Percentiles rank a stretch among this genome's conserved stretches.
phyloP scores from a whole-genome alignment of 2,113 vertebrate genomes.

The Fregetta grallaria region DNA sequence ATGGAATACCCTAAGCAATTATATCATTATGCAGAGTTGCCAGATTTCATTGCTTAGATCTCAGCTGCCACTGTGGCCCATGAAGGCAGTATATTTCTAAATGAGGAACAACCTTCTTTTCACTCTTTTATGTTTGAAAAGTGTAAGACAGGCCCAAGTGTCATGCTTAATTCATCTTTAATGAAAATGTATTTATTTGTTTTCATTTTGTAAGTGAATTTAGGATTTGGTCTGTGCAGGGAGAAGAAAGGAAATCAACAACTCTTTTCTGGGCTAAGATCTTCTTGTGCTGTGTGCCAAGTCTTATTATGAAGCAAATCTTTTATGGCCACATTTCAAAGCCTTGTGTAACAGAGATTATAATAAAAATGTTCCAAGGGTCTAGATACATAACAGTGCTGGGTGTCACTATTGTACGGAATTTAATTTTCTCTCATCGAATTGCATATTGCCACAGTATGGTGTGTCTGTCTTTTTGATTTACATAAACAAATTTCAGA shows the following conservation, averaged over 20 bases:
- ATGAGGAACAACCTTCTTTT: background rate
- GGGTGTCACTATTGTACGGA: fast-evolving
- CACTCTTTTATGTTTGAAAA: background rate
- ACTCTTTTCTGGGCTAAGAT: background rate
- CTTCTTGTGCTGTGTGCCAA: background rate
- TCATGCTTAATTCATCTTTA: constrained; percentile 5
- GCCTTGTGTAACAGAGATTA: background rate
- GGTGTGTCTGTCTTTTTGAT: background rate
- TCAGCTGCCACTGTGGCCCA: background rate
- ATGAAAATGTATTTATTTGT: constrained; percentile 22
- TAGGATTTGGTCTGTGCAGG: background rate
- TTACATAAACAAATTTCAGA: constrained; percentile 1
- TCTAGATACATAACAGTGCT: background rate
- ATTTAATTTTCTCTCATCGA: constrained; percentile 18
- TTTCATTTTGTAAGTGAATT: constrained; percentile 24
- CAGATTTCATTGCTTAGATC: background rate
- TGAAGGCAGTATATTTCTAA: background rate
- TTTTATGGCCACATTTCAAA: background rate
- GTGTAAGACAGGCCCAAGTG: background rate
- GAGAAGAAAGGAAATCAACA: background rate
- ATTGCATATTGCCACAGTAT: background rate
- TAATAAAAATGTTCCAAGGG: background rate
- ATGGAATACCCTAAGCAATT: background rate
- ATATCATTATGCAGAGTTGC: background rate
- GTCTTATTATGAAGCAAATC: background rate